Percentiles rank a stretch among this genome's conserved stretches.
phyloP scores from a whole-genome alignment of 2,888 invertebrate species.

The Aromia moschata region DNA sequence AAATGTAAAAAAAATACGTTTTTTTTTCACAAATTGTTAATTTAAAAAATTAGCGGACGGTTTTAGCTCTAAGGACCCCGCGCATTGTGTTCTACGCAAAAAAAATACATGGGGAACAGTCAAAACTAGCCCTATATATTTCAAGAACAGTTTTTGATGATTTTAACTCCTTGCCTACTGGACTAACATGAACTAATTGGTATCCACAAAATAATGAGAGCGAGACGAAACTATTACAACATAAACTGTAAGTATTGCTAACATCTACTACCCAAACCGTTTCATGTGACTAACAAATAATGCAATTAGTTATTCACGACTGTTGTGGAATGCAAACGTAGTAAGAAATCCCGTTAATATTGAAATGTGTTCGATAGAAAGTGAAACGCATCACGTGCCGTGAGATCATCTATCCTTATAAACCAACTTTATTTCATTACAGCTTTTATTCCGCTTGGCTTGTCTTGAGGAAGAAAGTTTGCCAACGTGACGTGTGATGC shows the following conservation, averaged over 20 bases:
- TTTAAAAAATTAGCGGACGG: too few relatives aligned
- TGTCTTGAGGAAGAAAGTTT: neutral
- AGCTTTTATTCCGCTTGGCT: neutral
- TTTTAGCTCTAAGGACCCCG: too few relatives aligned
- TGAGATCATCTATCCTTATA: conserved; percentile 22
- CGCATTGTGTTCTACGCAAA: too few relatives aligned
- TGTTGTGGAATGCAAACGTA: conserved; percentile 11
- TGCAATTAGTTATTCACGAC: conserved; percentile 19
- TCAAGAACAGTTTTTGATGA: too few relatives aligned
- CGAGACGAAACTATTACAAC: conserved; percentile 10
- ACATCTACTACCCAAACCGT: neutral
- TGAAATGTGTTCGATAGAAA: conserved; percentile 12
- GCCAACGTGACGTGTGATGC: neutral
- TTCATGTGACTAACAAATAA: conserved; percentile 1
- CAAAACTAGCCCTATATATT: too few relatives aligned
- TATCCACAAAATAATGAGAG: conserved; percentile 14
- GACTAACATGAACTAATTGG: too few relatives aligned
- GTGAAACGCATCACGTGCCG: conserved; percentile 18
- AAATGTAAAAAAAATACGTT: too few relatives aligned
- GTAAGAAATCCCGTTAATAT: conserved; percentile 11
- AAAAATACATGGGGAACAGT: too few relatives aligned
- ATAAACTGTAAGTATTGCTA: neutral
- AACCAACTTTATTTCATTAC: conserved; percentile 11
- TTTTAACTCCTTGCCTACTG: too few relatives aligned
- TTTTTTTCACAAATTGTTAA: too few relatives aligned